Evolutionary conservation across 2,888 invertebrate species (phyloP).

Genomic region (Hoplodrina ambigua): DNA sequence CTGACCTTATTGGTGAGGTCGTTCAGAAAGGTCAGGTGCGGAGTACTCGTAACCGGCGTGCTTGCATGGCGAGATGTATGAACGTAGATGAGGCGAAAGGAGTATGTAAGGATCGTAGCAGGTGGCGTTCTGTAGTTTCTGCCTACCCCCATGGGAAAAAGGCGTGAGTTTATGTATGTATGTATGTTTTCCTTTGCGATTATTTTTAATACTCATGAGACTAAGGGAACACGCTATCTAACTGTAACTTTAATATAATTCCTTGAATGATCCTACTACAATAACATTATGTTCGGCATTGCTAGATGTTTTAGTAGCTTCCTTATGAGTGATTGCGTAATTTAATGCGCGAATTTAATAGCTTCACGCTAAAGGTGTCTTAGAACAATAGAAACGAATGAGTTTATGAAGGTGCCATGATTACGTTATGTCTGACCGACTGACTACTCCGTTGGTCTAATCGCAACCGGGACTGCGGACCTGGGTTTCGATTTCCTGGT

Average conservation of each 20-base stretch:
- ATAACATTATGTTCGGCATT: not conserved
- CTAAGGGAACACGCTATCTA: not conserved
- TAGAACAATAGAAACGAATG: not conserved
- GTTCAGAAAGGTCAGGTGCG: too few species aligned
- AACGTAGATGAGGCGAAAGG: too few species aligned
- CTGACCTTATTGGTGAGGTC: too few species aligned
- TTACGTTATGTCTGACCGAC: not conserved
- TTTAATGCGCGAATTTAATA: slow-evolving; percentile 12
- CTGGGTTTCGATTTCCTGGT: not conserved
- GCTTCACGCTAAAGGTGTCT: not conserved
- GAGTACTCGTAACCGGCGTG: too few species aligned
- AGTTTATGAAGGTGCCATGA: not conserved
- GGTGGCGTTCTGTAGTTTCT: too few species aligned
- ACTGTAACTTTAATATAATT: not conserved
- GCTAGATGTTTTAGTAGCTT: slow-evolving; percentile 11
- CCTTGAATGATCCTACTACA: not conserved
- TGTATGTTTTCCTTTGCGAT: too few species aligned
- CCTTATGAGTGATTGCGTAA: slow-evolving; percentile 24
- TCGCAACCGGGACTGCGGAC: too few species aligned
- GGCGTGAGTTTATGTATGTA: too few species aligned
- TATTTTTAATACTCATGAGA: not conserved
- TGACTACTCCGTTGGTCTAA: too few species aligned
- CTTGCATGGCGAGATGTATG: too few species aligned
- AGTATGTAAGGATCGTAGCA: too few species aligned
- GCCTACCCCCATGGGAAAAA: too few species aligned